A percentile compares a stretch with the other conserved stretches of the same genome.
These are phyloP conservation scores for Riparia riparia DNA, from an alignment of 2,113 vertebrate species.

Conservation along the genomic window DNA sequence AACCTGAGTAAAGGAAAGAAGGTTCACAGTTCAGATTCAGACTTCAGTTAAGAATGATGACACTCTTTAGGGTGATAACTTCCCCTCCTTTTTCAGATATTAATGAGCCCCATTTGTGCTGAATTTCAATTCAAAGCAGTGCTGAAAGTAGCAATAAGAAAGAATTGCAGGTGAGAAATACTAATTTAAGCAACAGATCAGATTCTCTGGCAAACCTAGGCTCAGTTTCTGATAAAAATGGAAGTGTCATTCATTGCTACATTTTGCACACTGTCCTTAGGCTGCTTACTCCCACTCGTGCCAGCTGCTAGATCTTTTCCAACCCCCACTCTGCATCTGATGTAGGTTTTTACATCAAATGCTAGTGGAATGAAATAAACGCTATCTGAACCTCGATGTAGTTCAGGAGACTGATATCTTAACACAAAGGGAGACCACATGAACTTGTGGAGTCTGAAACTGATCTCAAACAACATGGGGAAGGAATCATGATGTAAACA, in stretches of 20 bases:
- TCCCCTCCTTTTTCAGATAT: background rate
- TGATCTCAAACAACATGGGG: background rate
- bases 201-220: background rate
- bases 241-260: constrained; percentile 48
- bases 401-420: background rate
- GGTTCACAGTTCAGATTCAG: background rate
- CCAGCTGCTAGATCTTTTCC: constrained; percentile 50
- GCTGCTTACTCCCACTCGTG: constrained; percentile 62
- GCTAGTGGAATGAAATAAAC: background rate
- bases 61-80: background rate
- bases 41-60: background rate
- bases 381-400: background rate
- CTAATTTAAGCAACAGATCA: background rate
- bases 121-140: background rate
- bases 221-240: constrained; percentile 52
- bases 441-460: background rate
- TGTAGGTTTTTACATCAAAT: constrained; percentile 9
- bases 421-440: background rate
- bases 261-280: constrained; percentile 56
- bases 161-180: background rate
- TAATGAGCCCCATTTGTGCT: background rate
- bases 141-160: background rate
- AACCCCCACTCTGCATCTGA: background rate
- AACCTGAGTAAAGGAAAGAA: background rate
- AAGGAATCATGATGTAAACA: background rate